Percentiles rank a stretch among this genome's conserved stretches.
phyloP scores from a whole-genome alignment of 64 coral and sea anemone genomes.

The Cladopsammia gracilis region DNA sequence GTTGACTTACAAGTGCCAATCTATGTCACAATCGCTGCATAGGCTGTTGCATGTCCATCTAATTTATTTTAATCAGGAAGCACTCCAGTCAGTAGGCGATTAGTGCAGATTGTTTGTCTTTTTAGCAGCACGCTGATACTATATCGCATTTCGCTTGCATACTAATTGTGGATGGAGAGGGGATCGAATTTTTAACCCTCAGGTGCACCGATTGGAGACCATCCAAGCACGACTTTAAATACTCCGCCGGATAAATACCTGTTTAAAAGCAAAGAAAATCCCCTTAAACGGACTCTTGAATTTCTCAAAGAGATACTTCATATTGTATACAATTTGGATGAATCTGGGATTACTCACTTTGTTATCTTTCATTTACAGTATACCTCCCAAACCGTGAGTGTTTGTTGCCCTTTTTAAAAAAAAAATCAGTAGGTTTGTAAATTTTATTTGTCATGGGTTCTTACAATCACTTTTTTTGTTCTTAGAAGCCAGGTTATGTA shows the following conservation, averaged over 20 bases:
- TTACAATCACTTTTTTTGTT: background rate
- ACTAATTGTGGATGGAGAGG: background rate
- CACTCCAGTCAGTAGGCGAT: constrained; percentile 31
- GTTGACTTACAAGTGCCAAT: constrained; percentile 21
- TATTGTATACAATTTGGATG: background rate
- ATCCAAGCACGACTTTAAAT: constrained; percentile 21
- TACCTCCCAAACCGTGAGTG: background rate
- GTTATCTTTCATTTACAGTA: background rate
- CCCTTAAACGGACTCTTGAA: constrained; percentile 30
- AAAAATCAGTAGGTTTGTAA: background rate
- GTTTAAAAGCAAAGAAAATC: background rate
- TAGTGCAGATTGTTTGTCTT: constrained; percentile 44
- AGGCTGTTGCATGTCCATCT: constrained; percentile 7
- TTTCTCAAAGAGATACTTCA: constrained; percentile 25
- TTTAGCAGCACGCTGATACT: constrained; percentile 2
- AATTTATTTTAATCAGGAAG: constrained; percentile 49
- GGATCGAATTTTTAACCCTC: background rate
- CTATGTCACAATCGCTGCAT: constrained; percentile 4
- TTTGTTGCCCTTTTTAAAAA: background rate
- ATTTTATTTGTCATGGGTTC: background rate
- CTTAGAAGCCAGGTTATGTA: constrained; percentile 9
- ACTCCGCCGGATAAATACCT: background rate
- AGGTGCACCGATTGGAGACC: background rate
- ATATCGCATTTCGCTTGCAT: constrained; percentile 31
- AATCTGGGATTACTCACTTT: background rate